These are phyloP conservation scores for Ameiurus melas DNA, from an alignment of 2,113 vertebrate species.

Conservation along the genomic window DNA sequence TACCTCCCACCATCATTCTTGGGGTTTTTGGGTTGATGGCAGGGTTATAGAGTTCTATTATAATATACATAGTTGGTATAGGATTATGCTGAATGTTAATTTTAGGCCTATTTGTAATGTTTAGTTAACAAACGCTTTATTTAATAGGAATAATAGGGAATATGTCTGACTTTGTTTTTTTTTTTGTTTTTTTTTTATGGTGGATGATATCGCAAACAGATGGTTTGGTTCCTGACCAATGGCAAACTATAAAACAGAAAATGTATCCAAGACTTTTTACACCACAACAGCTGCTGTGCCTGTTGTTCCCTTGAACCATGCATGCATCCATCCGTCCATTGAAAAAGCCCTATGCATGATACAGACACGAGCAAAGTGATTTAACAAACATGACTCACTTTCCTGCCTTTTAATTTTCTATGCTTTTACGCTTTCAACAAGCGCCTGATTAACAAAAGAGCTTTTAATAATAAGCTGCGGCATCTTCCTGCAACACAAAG, in stretches of 20 bases:
- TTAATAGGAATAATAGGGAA: not conserved
- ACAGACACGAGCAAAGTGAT: constrained; percentile 13
- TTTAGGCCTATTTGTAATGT: not conserved
- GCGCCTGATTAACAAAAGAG: constrained; percentile 40
- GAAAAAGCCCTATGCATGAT: constrained; percentile 4
- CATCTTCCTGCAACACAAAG: constrained; percentile 27
- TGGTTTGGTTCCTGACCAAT: constrained; percentile 38
- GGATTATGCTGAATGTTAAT: not conserved
- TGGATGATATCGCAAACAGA: constrained; percentile 41
- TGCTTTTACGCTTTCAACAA: constrained; percentile 25
- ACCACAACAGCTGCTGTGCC: constrained; percentile 27
- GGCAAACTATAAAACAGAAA: constrained; percentile 35
- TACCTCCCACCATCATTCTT: not conserved
- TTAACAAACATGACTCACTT: constrained; percentile 35
- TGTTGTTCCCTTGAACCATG: not conserved
- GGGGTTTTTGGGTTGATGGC: not conserved
- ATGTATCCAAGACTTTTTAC: constrained; percentile 37
- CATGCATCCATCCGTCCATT: constrained; percentile 6
- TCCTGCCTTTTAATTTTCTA: constrained; percentile 27
- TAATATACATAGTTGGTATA: not conserved
- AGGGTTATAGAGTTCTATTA: not conserved
- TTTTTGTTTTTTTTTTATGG: constrained; percentile 32
- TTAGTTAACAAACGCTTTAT: not conserved
- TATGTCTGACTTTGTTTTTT: not conserved
- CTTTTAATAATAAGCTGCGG: constrained; percentile 39